Base-by-base conservation (phyloP, 2,797 vertebrate species). In the Thamnophis elegans region DNA sequence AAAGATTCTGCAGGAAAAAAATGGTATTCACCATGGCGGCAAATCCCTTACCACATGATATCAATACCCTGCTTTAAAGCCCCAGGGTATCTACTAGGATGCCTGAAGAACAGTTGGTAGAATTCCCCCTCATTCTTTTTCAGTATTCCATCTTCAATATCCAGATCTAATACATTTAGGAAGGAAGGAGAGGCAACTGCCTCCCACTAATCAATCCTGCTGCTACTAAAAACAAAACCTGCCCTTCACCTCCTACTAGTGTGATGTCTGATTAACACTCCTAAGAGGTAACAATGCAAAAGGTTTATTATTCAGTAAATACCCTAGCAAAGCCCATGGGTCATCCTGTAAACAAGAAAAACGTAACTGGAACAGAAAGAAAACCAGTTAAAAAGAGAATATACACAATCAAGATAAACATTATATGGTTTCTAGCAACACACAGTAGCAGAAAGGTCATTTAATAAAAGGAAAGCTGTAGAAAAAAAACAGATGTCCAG, bases 201-300 rank as follows among this genome's bases (percentile, higher is more conserved):
- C 89, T 92, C 60, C 55, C 53, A 58, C 20, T 58, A 28, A 90
- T 89, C 5, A 36, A 89, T 51, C 9, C 54, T 56, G 56, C 73
- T 55, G 56, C 87, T 91, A 58, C 86, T 89, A 65, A 88, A 91
- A 65, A 20, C 85, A 58, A 56, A 20, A n/a, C 22, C 58, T 91
- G 25, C 42, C 89, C 68, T 90, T 59, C 16, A 87, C 85, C 89
- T 73, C 92, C 89, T 85, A 82, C 92, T 65, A 85, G 92, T 93
- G 92, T 93, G 89, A 93, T 89, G 87, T 91, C 86, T 91, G 89
- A 89, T 93, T 87, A 93, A 88, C 89, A 91, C 89, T 54, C 85
- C 62, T 88, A 53, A 93, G 62, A 93, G 86, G 86, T 88, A 93
- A 93, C 90, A 93, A 93, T 93, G 92, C 86, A 89, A 56, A 89